Base-by-base conservation (phyloP, 1,140 invertebrate species). In the Drosophila lacertosa region DNA sequence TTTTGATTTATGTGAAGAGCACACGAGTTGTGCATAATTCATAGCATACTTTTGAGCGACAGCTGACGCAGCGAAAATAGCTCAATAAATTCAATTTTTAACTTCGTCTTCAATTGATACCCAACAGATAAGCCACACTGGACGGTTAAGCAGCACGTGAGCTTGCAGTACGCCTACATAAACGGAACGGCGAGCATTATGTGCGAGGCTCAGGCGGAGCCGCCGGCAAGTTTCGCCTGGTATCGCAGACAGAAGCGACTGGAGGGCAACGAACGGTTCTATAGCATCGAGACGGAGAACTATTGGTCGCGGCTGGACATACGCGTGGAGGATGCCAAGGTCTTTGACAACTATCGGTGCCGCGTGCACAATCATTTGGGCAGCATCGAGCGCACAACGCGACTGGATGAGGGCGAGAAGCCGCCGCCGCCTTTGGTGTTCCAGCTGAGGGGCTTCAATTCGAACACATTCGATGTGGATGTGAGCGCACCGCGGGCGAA, bases 171-270 rank as follows among this genome's bases (percentile, higher is more conserved):
- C 37, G 92, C 91, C 4, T 93, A 92, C 45, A 71, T 93, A 11
- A 92, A 91, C n/a, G 93, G 93, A 6, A 89, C 84, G 1, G 92
- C 92, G 1, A 93, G 93, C 66, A 90, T 94, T 24, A 92, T 92
- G 29, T 94, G 94, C 67, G 92, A 93, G 58, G 93, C 93, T 0
- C 81, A 90, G 18, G 93, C 93, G 0, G 92, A 94, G 69, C 94
- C 94, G 2, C 91, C 92, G 15, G 92, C 93, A 1, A 92, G 89
- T 32, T 94, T 94, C 72, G 90, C 91, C 16, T 94, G 94, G 94
- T 90, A 92, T 33, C 83, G 91, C 22, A 86, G 90, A 45, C 76
- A 91, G 44, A 90, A 91, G 74, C 74, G 74, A 10, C 37, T 92
- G 39, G 60, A 82, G 55, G 82, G 86, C 75, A 90, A 88, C 40